A percentile compares a stretch with the other conserved stretches of the same genome.
phyloP scores from a whole-genome alignment of 2,888 invertebrate genomes.

The Calephelis perditalis region DNA sequence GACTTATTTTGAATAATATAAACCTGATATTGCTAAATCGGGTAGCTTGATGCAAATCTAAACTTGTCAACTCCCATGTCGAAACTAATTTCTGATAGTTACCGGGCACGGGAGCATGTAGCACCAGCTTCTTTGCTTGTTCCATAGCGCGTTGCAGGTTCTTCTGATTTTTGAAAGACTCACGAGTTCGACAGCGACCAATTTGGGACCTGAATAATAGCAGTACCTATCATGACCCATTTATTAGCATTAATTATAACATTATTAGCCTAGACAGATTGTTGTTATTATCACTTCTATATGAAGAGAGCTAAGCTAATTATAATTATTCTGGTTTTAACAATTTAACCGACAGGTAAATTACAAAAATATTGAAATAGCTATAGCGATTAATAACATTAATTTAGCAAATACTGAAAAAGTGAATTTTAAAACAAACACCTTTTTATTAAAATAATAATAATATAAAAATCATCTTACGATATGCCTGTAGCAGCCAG shows the following conservation, averaged over 20 bases:
- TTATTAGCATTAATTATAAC: too few relatives aligned
- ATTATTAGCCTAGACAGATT: background rate
- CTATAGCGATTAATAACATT: too few relatives aligned
- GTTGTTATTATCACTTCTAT: too few relatives aligned
- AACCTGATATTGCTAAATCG: too few relatives aligned
- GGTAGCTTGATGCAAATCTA: too few relatives aligned
- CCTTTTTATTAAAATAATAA: background rate
- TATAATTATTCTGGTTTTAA: too few relatives aligned
- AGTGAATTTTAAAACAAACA: background rate
- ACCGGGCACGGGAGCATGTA: slow-evolving; percentile 64
- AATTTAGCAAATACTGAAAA: background rate
- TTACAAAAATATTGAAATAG: too few relatives aligned
- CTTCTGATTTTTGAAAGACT: slow-evolving; percentile 85
- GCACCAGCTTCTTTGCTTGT: slow-evolving; percentile 81
- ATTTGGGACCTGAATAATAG: slow-evolving; percentile 82
- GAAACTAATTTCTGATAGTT: slow-evolving; percentile 3
- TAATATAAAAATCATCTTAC: slow-evolving; percentile 44
- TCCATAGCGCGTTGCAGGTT: slow-evolving; percentile 88
- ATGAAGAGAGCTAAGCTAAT: too few relatives aligned
- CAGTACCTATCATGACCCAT: too few relatives aligned
- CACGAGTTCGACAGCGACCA: slow-evolving; percentile 84
- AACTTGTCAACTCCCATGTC: too few relatives aligned
- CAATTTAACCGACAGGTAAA: too few relatives aligned
- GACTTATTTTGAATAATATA: too few relatives aligned
- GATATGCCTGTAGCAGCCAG: slow-evolving; percentile 78